A percentile compares a stretch with the other conserved stretches of the same genome.
These are phyloP conservation scores for Drosophila paramelanica DNA, from an alignment of 2,888 invertebrate genomes.

Conservation along the genomic window DNA sequence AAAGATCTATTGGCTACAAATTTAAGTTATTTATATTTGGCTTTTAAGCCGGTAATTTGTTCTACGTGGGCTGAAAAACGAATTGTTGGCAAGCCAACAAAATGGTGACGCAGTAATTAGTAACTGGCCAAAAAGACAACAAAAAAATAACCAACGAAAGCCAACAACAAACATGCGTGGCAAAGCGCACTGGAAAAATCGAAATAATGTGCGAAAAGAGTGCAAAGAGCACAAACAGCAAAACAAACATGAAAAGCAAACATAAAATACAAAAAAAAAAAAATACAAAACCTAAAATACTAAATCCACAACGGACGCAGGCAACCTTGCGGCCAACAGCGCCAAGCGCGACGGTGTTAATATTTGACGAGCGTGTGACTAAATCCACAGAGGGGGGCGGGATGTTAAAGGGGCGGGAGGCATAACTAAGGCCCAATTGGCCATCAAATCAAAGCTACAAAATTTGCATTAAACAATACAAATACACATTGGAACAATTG, in stretches of 20 bases:
- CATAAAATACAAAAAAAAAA: constrained; percentile 19
- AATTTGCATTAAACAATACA: constrained; percentile 23
- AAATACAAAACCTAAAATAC: constrained; percentile 2
- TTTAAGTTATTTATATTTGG: constrained; percentile 20
- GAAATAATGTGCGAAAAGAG: constrained; percentile 42
- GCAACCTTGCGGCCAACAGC: constrained; percentile 61
- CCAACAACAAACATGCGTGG: constrained; percentile 30
- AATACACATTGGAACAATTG: background rate
- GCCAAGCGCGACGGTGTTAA: constrained; percentile 34
- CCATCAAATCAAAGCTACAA: constrained; percentile 10
- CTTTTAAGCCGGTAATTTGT: constrained; percentile 47
- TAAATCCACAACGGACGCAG: constrained; percentile 19
- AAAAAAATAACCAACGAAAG: constrained; percentile 19
- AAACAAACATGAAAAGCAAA: constrained; percentile 25
- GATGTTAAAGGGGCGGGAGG: background rate
- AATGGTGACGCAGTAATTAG: constrained; percentile 21
- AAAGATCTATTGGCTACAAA: background rate
- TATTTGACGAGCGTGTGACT: constrained; percentile 52
- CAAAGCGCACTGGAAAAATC: constrained; percentile 55
- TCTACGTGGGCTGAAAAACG: constrained; percentile 41
- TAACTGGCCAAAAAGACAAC: constrained; percentile 17
- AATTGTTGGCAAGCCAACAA: background rate
- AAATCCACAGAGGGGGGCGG: background rate
- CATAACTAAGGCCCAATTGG: background rate
- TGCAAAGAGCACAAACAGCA: constrained; percentile 30